Evolutionary conservation across 2,113 vertebrate species (phyloP).

Genomic region (Microcebus griseorufus): DNA sequence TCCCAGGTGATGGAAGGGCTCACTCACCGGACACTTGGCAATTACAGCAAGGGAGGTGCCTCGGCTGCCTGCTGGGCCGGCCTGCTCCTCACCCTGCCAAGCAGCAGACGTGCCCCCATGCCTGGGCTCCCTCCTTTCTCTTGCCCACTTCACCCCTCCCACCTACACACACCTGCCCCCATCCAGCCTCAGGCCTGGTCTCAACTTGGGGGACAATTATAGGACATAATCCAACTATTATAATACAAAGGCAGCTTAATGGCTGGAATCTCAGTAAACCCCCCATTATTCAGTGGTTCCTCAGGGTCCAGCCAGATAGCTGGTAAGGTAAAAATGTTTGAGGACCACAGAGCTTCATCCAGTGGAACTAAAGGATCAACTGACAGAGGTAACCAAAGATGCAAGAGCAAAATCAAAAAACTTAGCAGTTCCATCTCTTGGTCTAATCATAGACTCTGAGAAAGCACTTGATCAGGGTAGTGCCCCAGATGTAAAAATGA

Average conservation of each 20-base stretch:
- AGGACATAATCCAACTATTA: background rate
- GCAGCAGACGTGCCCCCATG: background rate
- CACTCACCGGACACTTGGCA: background rate
- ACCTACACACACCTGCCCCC: background rate
- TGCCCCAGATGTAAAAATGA: background rate
- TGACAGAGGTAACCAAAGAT: constrained; percentile 67
- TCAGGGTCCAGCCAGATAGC: background rate
- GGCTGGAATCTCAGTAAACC: background rate
- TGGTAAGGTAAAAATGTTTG: background rate
- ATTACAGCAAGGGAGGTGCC: background rate
- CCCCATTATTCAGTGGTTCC: background rate
- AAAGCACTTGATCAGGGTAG: background rate
- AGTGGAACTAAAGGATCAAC: background rate
- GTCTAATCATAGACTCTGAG: constrained; percentile 61
- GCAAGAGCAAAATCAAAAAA: constrained; percentile 74
- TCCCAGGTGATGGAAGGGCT: constrained; percentile 3
- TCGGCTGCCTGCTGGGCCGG: background rate
- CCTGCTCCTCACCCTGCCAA: background rate
- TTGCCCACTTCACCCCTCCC: background rate
- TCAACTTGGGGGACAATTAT: background rate
- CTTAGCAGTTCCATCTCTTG: constrained; percentile 70
- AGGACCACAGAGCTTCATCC: background rate
- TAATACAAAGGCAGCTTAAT: background rate
- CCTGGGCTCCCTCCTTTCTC: background rate
- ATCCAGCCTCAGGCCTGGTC: background rate